These are phyloP conservation scores for Trogon melanurus DNA, from an alignment of 2,113 vertebrate genomes.

Conservation along the genomic window DNA sequence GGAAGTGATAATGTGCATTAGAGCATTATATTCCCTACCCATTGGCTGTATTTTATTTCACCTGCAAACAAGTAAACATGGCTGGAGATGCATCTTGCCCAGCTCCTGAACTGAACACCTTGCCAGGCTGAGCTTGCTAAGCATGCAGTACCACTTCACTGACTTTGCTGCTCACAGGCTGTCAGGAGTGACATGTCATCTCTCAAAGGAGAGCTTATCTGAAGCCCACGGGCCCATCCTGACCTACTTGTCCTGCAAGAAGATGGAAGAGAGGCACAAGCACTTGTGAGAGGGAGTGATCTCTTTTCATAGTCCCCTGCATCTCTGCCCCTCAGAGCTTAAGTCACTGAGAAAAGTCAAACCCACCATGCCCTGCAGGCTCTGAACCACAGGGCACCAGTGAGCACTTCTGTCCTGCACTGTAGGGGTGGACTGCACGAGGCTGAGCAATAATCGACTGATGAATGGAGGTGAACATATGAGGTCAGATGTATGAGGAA, in stretches of 20 bases:
- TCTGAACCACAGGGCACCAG: not conserved
- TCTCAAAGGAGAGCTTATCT: not conserved
- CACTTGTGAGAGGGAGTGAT: not conserved
- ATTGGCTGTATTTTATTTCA: constrained; percentile 6
- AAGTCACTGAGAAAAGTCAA: not conserved
- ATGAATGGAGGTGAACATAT: not conserved
- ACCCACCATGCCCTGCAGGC: not conserved
- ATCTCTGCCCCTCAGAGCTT: not conserved
- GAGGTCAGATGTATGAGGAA: not conserved
- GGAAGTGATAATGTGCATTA: not conserved
- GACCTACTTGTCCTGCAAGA: not conserved
- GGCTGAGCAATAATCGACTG: not conserved
- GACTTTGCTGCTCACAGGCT: not conserved
- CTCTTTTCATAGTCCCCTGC: not conserved
- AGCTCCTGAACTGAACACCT: not conserved
- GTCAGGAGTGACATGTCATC: not conserved
- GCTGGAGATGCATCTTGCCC: not conserved
- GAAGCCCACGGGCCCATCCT: not conserved
- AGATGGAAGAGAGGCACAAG: not conserved
- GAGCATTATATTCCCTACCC: not conserved
- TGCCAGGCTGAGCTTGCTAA: not conserved
- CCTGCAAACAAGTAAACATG: not conserved
- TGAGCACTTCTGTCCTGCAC: not conserved
- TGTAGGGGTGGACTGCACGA: rapidly evolving
- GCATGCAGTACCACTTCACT: not conserved